Evolutionary conservation across 2,113 vertebrate genomes (phyloP).

Genomic region (Oncorhynchus masou): DNA sequence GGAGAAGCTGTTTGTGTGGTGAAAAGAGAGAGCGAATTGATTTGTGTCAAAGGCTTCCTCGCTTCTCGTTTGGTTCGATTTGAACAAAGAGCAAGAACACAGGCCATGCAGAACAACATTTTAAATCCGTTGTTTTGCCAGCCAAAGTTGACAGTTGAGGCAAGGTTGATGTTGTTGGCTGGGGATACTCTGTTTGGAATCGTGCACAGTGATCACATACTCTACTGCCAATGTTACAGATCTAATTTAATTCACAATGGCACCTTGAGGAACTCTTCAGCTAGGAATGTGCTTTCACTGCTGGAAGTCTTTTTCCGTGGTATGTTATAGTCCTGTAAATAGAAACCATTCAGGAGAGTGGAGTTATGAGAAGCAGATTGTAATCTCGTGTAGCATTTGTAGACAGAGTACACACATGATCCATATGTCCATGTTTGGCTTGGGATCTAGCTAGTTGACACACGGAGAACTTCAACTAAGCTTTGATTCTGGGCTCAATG

Average conservation of each 20-base stretch:
- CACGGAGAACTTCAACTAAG: too few species aligned
- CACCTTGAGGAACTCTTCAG: neutral
- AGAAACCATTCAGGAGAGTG: too few species aligned
- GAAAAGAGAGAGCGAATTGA: neutral
- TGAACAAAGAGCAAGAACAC: slow-evolving; percentile 1
- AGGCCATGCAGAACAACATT: neutral
- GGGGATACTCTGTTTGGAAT: neutral
- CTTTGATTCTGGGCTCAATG: too few species aligned
- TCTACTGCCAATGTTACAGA: neutral
- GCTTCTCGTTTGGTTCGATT: neutral
- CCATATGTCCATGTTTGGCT: too few species aligned
- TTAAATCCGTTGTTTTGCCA: neutral
- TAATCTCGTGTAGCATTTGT: too few species aligned
- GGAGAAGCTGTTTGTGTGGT: neutral
- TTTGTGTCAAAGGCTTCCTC: neutral
- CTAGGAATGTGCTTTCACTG: too few species aligned
- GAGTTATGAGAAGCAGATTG: too few species aligned
- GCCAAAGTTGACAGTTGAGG: neutral
- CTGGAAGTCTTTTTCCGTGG: too few species aligned
- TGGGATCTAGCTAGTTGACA: too few species aligned
- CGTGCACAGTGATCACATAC: neutral
- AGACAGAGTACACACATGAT: too few species aligned
- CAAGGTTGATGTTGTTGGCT: neutral
- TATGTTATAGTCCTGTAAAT: too few species aligned
- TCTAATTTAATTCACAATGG: neutral